Evolutionary conservation across 2,888 invertebrate species (phyloP), one percentile per base, ranked within the genome.

Genomic region (Oxyteleia sp.): DNA sequence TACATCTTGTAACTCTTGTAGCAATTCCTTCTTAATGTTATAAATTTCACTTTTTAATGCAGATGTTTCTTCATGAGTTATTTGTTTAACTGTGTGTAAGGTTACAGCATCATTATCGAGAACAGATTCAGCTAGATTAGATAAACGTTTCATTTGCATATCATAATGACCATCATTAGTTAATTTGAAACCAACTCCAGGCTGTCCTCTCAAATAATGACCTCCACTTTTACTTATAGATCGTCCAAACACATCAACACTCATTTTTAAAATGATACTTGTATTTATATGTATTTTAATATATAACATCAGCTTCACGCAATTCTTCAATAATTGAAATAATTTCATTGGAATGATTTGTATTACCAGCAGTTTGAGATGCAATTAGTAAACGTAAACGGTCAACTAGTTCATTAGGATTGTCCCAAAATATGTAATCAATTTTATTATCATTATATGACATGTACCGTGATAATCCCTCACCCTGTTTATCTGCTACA

Each of bases 381-480:
- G 53, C 15, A 5, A 68, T 18, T 2, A 41, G 16, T 13, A 53
- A 41, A 13, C 35, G 68, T 15, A 68, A 51, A 20, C 53, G 68
- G 11, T 68, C 53, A 2, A 68, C 38, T n/a, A 68, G 16, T 53
- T 68, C 23, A 13, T 68, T 68, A 13, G 41, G 13, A 53, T 68
- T 15, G 18, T 68, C 53, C 53, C 53, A 68, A 53, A 35, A 53
- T 26, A 68, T 10, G 43, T 49, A 64, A 49, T 64, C 35, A 23
- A 49, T 64, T 20, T 35, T 20, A n/a, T 38, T 59, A 4, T 59
- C 8, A 20, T 59, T 20, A 18, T 15, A 11, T 2, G 35, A n/a
- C 55, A 55, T 55, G 18, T 16, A 55, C 2, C 18, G 32, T 8
- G 26, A 5, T 13, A 51, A 23, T 26, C 23, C 51, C 3, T 16